Percentiles rank a stretch among this genome's conserved stretches.
phyloP scores from a whole-genome alignment of 2,113 vertebrate species.

The Oncorhynchus kisutch region DNA sequence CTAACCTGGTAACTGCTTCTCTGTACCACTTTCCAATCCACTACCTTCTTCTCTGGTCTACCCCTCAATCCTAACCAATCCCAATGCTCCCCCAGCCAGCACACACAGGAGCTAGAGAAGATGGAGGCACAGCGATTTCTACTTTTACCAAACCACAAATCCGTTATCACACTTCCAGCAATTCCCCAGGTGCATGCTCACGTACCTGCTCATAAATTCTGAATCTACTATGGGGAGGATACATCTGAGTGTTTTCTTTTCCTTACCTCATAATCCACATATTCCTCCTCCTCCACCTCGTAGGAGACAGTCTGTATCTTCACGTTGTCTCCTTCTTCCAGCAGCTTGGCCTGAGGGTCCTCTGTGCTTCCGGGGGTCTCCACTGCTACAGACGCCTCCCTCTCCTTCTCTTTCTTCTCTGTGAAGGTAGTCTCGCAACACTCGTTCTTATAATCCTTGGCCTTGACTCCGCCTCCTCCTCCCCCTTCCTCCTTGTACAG shows the following conservation, averaged over 20 bases:
- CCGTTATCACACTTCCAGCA: neutral
- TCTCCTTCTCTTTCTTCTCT: slow-evolving; percentile 80
- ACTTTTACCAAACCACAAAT: neutral
- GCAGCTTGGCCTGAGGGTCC: slow-evolving; percentile 70
- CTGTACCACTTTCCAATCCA: slow-evolving; percentile 16
- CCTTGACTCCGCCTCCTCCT: slow-evolving; percentile 69
- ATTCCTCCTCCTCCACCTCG: slow-evolving; percentile 91
- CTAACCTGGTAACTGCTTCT: neutral
- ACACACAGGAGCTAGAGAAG: too few species aligned
- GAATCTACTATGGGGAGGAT: neutral
- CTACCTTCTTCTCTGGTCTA: slow-evolving; percentile 35
- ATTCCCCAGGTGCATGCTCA: neutral
- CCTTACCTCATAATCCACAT: slow-evolving; percentile 87
- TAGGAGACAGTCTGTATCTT: slow-evolving; percentile 94
- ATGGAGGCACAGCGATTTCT: too few species aligned
- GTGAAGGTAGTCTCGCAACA: slow-evolving; percentile 94
- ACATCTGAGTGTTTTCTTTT: neutral
- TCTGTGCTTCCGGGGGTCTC: slow-evolving; percentile 58
- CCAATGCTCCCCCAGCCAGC: neutral
- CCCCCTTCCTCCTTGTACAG: slow-evolving; percentile 85
- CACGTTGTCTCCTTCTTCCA: slow-evolving; percentile 78
- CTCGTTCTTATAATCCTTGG: slow-evolving; percentile 87
- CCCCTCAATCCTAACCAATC: neutral
- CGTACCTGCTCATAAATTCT: too few species aligned
- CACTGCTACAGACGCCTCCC: slow-evolving; percentile 36